Base-by-base conservation (phyloP, 2,888 invertebrate genomes). In the Oscheius sp. region DNA sequence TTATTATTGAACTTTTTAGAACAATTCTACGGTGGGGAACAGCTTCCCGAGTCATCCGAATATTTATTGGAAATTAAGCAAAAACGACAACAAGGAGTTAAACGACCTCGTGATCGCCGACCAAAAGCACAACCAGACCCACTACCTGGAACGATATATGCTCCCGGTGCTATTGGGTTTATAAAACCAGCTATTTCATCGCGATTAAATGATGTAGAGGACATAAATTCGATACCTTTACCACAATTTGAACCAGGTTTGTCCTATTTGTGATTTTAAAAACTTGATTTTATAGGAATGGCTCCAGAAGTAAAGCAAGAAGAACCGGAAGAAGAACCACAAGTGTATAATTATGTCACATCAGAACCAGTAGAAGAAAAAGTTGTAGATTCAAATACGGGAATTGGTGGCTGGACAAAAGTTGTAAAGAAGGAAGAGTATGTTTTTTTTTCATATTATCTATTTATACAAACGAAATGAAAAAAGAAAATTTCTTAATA, bases 371-470 rank as follows among this genome's bases (percentile, higher is more conserved):
- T 44, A 26, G 44, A 41, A 2, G 59, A 59, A n/a, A 41, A 28
- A 12, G 30, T 44, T 17, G 41, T 59, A 1, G 41, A 41, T n/a
- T 17, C 44, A 9, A 44, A 44, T 5, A 62, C 62, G 20, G 62
- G 62, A 47, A 68, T 56, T 33, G 75, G 75, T n/a, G 68, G 67
- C 17, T 75, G 75, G 75, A 54, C 68, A 17, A 62, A 68, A 24
- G 68, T 75, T 2, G 65, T 49, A 0, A 66, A 75, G 54, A 62
- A 67, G 22, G 75, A 75, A 49, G 71, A 57, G 66, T 54, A 67
- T 44, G 50, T 24, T 5, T 24, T 30, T 28, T 17, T 24, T 8
- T 24, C n/a, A 41, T 22, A 22, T 24, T 12, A 12, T 22, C 2
- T 47, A 22, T 12, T 47, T 24, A n/a, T n/a, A n/a, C n/a, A n/a